Conservation (phyloP, 92 coral and sea anemone genomes). For the Muricea muricata region DNA sequence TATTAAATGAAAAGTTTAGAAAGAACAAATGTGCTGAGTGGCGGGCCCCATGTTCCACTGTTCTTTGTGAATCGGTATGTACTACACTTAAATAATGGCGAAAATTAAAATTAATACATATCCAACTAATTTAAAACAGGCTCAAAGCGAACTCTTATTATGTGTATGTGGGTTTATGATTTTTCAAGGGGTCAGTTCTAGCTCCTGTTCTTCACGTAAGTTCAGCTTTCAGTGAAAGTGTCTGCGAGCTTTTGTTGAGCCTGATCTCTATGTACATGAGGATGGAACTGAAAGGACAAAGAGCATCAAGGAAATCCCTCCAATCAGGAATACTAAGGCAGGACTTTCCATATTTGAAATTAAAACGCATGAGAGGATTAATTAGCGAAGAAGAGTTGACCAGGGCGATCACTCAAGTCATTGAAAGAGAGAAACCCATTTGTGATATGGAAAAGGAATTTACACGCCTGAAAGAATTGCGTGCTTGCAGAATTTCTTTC, state of each 20-base stretch:
- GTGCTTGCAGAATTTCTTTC: background rate
- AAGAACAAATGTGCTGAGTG: too few relatives aligned
- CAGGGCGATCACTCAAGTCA: background rate
- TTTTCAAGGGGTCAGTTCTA: background rate
- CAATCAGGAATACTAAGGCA: background rate
- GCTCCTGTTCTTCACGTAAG: background rate
- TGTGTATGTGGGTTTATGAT: too few relatives aligned
- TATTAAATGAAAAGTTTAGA: too few relatives aligned
- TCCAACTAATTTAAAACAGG: too few relatives aligned
- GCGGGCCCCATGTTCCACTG: too few relatives aligned
- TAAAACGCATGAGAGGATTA: background rate
- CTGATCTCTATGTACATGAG: background rate
- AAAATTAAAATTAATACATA: too few relatives aligned
- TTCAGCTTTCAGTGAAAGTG: background rate
- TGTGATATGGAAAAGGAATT: constrained; percentile 8
- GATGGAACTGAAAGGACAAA: background rate
- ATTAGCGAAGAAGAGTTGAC: background rate
- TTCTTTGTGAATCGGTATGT: too few relatives aligned
- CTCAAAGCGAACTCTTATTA: too few relatives aligned
- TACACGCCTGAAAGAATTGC: background rate
- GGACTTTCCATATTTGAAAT: background rate
- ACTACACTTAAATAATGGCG: too few relatives aligned
- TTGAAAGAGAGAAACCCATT: background rate
- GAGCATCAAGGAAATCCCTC: background rate
- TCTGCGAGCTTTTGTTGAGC: background rate